These are phyloP conservation scores for Coluber constrictor DNA, from an alignment of 2,797 vertebrate genomes.

Conservation along the genomic window DNA sequence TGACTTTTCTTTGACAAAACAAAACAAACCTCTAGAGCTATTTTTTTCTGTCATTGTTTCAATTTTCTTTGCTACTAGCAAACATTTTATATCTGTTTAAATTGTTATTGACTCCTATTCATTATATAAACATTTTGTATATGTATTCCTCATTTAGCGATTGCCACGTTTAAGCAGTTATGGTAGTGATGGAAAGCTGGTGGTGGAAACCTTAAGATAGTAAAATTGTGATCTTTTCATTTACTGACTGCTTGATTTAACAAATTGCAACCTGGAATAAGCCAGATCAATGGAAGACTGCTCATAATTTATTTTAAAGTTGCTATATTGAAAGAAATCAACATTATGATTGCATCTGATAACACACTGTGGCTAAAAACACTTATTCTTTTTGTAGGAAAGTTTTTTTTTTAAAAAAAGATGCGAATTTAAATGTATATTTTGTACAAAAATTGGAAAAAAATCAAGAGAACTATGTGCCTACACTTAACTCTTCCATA, in stretches of 20 bases:
- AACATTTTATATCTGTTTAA: conserved; percentile 80
- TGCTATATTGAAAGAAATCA: conserved; percentile 49
- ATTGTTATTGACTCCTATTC: conserved; percentile 92
- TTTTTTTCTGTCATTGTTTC: conserved; percentile 67
- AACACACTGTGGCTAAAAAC: conserved; percentile 55
- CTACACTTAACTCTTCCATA: conserved; percentile 34
- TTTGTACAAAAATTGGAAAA: not conserved
- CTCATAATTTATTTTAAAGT: conserved; percentile 72
- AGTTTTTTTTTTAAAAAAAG: conserved; percentile 27
- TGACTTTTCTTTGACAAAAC: conserved; percentile 60
- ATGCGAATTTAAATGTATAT: conserved; percentile 32
- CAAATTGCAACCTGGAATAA: conserved; percentile 61
- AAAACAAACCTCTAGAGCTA: conserved; percentile 60
- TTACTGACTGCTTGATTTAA: not conserved
- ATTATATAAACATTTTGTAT: conserved; percentile 79
- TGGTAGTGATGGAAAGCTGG: not conserved
- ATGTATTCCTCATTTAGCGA: conserved; percentile 45
- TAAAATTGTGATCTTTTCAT: not conserved
- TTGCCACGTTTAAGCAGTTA: not conserved
- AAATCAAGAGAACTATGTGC: conserved; percentile 31
- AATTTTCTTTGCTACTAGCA: conserved; percentile 65
- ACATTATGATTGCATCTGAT: conserved; percentile 62
- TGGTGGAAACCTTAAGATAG: not conserved
- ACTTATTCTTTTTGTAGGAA: conserved; percentile 54
- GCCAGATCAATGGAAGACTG: conserved; percentile 64